These are phyloP conservation scores for Solea senegalensis DNA, from an alignment of 2,113 vertebrate genomes.

Conservation along the genomic window DNA sequence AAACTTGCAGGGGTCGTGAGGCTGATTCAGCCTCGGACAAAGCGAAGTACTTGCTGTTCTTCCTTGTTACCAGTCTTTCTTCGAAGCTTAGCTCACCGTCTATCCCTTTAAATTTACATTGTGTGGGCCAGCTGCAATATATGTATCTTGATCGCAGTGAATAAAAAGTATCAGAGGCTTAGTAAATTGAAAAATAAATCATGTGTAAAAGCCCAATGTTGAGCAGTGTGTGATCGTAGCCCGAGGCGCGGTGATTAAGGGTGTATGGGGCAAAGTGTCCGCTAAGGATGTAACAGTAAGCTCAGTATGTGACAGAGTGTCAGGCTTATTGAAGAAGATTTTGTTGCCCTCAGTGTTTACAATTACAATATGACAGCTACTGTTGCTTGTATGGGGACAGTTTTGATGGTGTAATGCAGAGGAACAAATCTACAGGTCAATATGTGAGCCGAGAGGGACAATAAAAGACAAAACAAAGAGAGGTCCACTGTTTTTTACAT, in stretches of 20 bases:
- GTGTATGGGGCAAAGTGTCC: slow-evolving; percentile 40
- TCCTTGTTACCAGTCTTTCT: not conserved
- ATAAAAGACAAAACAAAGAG: slow-evolving; percentile 60
- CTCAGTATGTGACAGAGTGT: slow-evolving; percentile 54
- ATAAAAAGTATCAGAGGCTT: slow-evolving; percentile 11
- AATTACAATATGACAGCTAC: slow-evolving; percentile 22
- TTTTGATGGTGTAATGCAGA: slow-evolving; percentile 40
- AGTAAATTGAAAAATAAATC: slow-evolving; percentile 48
- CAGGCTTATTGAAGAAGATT: slow-evolving; percentile 30
- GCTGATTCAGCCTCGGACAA: not conserved
- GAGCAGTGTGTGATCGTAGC: slow-evolving; percentile 53
- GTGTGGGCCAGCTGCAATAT: slow-evolving; percentile 2
- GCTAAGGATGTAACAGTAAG: slow-evolving; percentile 16
- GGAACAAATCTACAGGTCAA: slow-evolving; percentile 59
- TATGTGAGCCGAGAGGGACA: slow-evolving; percentile 52
- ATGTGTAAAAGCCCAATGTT: slow-evolving; percentile 36
- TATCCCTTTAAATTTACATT: not conserved
- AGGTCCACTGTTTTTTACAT: slow-evolving; percentile 48
- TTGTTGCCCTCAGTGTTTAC: slow-evolving; percentile 27
- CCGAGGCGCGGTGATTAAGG: slow-evolving; percentile 55
- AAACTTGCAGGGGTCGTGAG: not conserved
- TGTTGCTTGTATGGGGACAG: slow-evolving; percentile 14
- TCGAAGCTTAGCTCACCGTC: not conserved
- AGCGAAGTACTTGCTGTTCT: not conserved
- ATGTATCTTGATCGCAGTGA: not conserved